A percentile compares a stretch with the other conserved stretches of the same genome.
phyloP scores from a whole-genome alignment of 2,113 vertebrate genomes.

The Carlito syrichta region DNA sequence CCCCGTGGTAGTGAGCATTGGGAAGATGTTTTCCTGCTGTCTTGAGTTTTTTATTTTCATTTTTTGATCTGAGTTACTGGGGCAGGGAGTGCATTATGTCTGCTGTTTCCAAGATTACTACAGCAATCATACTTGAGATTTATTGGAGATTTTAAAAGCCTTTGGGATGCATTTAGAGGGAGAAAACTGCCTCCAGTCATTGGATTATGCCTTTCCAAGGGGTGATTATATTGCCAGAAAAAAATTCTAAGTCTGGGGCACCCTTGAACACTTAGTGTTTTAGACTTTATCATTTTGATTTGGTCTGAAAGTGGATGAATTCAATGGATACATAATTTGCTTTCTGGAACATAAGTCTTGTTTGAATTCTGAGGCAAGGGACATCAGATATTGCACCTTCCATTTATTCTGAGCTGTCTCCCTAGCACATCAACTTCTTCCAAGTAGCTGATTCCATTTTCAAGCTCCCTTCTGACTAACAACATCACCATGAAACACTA shows the following conservation, averaged over 20 bases:
- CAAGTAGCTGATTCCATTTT: neutral
- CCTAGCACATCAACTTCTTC: neutral
- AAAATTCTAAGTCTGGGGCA: neutral
- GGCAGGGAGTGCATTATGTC: neutral
- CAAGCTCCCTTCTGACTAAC: neutral
- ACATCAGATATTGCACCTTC: neutral
- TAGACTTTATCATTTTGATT: neutral
- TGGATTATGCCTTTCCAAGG: neutral
- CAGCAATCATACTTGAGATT: neutral
- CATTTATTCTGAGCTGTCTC: neutral
- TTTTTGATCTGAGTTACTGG: neutral
- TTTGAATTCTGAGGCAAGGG: neutral
- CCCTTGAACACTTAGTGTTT: neutral
- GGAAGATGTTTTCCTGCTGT: neutral
- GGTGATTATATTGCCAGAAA: neutral
- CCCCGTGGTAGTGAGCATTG: neutral
- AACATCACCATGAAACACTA: neutral
- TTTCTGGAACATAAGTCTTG: neutral
- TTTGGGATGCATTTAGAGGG: slow-evolving; percentile 32
- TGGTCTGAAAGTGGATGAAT: neutral
- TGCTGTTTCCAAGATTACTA: neutral
- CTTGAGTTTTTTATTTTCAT: slow-evolving; percentile 19
- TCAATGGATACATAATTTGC: neutral
- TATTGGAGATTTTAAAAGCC: slow-evolving; percentile 45
- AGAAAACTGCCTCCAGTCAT: neutral